These are phyloP conservation scores for Ptiloglossa arizonensis DNA, from an alignment of 1,140 invertebrate genomes.

Conservation along the genomic window DNA sequence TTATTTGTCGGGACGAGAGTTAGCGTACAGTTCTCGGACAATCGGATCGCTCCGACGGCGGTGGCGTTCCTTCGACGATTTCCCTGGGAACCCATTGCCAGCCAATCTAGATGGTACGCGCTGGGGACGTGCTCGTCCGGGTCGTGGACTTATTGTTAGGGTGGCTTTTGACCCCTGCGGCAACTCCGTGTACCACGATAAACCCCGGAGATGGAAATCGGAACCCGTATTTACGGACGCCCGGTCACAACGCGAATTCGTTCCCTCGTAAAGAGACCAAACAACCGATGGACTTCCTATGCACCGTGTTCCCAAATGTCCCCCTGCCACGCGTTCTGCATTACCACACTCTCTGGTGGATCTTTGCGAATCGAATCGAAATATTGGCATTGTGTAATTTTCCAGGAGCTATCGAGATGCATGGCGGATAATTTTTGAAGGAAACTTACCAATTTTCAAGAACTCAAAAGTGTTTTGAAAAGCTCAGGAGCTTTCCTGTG, in stretches of 20 bases:
- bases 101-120: constrained; percentile 36
- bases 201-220: constrained; percentile 48
- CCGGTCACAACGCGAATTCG: constrained; percentile 13
- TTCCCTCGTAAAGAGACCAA: constrained; percentile 13
- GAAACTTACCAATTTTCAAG: too few species aligned
- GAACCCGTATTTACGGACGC: constrained; percentile 38
- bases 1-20: constrained; percentile 35
- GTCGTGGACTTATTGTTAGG: constrained; percentile 43
- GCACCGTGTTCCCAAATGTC: too few species aligned
- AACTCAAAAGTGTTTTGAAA: too few species aligned
- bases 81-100: constrained; percentile 42
- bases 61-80: constrained; percentile 27
- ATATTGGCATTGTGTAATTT: too few species aligned
- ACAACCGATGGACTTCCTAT: background rate
- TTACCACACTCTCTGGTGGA: too few species aligned
- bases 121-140: background rate
- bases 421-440: too few species aligned
- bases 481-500: too few species aligned
- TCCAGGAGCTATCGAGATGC: too few species aligned
- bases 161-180: constrained; percentile 39
- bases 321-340: too few species aligned
- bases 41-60: constrained; percentile 23
- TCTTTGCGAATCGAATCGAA: too few species aligned
- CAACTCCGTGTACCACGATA: constrained; percentile 30
- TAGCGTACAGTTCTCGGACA: background rate